Evolutionary conservation across 2,888 invertebrate genomes (phyloP), one percentile per base, ranked within the genome.

Genomic region (Lithophane socia): DNA sequence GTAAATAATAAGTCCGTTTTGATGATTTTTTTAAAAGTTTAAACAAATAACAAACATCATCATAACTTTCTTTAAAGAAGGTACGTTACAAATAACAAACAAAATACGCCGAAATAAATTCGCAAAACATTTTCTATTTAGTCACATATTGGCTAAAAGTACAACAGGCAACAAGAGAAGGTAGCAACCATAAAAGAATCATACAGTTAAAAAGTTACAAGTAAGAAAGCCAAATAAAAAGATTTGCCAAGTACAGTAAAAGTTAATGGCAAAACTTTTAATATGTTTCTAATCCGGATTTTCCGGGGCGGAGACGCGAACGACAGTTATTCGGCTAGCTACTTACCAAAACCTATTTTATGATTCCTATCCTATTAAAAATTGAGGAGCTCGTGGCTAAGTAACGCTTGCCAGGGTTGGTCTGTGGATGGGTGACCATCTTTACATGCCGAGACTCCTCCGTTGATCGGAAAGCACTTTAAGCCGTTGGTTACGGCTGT

Each of bases 221-320:
- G 79, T 66, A 69, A 63, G n/a, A 61, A 69, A 77, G 54, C 52
- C 56, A 37, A 47, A 73, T 65, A 69, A 58, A 77, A 42, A 56
- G n/a, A 72, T 71, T 78, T 65, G n/a, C 52, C 29, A 80, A 80
- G 66, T 67, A 47, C 61, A 63, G 56, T 77, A 71, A 79, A 77
- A 79, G n/a, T 13, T n/a, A 64, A 56, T 79, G 71, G 75, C 42
- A 75, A 75, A 86, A 85, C 64, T 86, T 85, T 76, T 47, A 71
- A 77, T 70, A 58, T 60, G 42, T 44, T 70, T 37, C n/a, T 21
- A 47, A 77, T 49, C 18, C 12, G 0, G 47, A 47, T 42, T 47
- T 75, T 82, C 42, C 66, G 29, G 54, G 37, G 42, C 54, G 24
- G 3, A 24, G 29, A 73, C 47, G n/a, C 56, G 16, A 16, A 16